Evolutionary conservation across 1,140 invertebrate genomes (phyloP).

Genomic region (Drosophila miranda): DNA sequence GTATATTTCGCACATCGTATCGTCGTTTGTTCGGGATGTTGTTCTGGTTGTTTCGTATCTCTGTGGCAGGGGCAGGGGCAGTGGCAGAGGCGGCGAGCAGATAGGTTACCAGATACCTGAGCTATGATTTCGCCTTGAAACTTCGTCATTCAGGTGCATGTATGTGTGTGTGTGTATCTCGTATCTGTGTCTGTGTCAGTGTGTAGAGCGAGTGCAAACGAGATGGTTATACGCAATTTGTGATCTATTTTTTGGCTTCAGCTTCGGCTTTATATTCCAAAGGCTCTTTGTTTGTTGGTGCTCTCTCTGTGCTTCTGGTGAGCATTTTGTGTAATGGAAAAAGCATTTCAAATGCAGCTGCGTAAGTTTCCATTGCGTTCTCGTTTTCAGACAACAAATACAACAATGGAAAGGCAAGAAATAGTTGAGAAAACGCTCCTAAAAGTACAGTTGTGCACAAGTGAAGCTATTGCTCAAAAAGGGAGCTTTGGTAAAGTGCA

Average conservation of each 20-base stretch:
- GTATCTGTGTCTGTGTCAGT: background rate
- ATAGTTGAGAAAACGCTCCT: background rate
- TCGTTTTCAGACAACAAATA: slow-evolving; percentile 8
- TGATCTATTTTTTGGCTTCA: slow-evolving; percentile 62
- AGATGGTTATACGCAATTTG: slow-evolving; percentile 43
- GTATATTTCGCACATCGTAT: slow-evolving; percentile 57
- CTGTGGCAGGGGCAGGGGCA: background rate
- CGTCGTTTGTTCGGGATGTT: slow-evolving; percentile 25
- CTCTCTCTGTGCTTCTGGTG: slow-evolving; percentile 9
- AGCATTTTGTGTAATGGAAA: slow-evolving; percentile 68
- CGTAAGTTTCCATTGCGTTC: slow-evolving; percentile 56
- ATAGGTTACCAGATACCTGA: slow-evolving; percentile 74
- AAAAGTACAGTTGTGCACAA: slow-evolving; percentile 54
- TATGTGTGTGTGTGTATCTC: background rate
- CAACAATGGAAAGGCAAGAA: slow-evolving; percentile 14
- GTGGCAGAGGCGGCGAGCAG: slow-evolving; percentile 12
- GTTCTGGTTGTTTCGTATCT: slow-evolving; percentile 26
- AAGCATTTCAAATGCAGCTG: slow-evolving; percentile 75
- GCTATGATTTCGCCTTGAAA: slow-evolving; percentile 66
- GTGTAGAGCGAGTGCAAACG: background rate
- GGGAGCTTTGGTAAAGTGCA: slow-evolving; percentile 32
- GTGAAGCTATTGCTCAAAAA: slow-evolving; percentile 20
- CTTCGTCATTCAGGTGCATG: slow-evolving; percentile 61
- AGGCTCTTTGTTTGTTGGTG: slow-evolving; percentile 14
- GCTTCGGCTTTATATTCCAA: slow-evolving; percentile 14